Evolutionary conservation across 2,797 vertebrate species (phyloP), one percentile per base, ranked within the genome.

Genomic region (Xenopus petersii): DNA sequence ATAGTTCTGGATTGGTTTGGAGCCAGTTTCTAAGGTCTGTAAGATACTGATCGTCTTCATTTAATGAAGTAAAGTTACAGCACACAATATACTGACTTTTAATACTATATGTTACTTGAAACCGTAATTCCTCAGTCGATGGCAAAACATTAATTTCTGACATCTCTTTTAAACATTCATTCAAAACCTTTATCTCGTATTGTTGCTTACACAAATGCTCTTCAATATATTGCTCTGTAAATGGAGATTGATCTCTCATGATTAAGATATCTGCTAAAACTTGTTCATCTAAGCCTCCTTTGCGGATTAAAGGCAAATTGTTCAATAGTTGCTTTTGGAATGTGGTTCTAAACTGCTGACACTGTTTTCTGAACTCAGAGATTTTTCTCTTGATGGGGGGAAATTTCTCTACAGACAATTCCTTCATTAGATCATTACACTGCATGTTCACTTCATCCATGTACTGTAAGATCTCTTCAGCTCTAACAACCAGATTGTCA

Each of bases 161-260:
- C 70, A 86, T 79, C 15, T 64, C 70, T 0, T 15, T 64, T 12
- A 81, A 81, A 5, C 76, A 80, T 5, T 75, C 77, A 3, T 24
- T 79, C 6, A 87, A 46, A 0, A n/a, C 36, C 5, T 0, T 24
- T 0, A 83, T 64, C 80, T 88, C 84, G 68, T 21, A 47, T 6
- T 86, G 80, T 74, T 82, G 86, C 9, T 15, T 70, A 8, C 75
- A 56, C 26, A 89, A 75, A 84, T 85, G 88, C 63, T 83, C 21
- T 0, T 21, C 55, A n/a, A 88, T 77, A 16, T 24, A 13, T n/a
- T 54, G 42, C 9, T 2, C 79, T 36, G 67, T 84, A 73, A 87
- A 88, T 17, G 82, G 82, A n/a, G 86, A 86, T 4, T 67, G 62
- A 1, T 79, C 24, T 33, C 60, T 79, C 16, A 64, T 73, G 48